Conservation (phyloP, 2,888 invertebrate genomes). For the Pollenia amentaria region DNA sequence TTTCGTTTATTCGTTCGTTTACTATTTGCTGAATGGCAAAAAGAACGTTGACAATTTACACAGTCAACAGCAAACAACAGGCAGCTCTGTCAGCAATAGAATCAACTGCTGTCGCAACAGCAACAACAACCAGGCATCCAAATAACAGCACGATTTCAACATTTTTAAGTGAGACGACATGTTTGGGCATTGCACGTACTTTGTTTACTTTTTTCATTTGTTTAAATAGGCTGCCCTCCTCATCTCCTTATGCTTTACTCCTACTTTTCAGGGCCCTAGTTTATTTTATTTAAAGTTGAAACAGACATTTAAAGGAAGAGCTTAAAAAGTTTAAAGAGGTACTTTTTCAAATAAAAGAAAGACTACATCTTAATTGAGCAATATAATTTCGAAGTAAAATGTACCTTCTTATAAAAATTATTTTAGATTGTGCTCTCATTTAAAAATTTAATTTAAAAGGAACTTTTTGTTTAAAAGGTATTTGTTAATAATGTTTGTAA, state of each 20-base stretch:
- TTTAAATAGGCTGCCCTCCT: neutral
- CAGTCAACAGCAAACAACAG: constrained; percentile 42
- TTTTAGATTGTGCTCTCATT: neutral
- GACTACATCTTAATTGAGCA: too few species aligned
- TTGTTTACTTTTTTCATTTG: constrained; percentile 41
- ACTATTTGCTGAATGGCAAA: constrained; percentile 51
- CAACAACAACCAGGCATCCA: constrained; percentile 15
- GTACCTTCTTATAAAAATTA: neutral
- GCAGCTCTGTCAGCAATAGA: constrained; percentile 33
- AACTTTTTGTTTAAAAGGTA: neutral
- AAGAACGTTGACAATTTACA: constrained; percentile 62
- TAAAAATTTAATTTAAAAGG: neutral
- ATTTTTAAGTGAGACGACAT: constrained; percentile 66
- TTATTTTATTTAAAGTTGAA: neutral
- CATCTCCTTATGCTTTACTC: neutral
- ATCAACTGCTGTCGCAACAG: constrained; percentile 25
- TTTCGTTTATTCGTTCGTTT: constrained; percentile 28
- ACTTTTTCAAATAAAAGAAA: neutral
- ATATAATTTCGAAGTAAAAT: neutral
- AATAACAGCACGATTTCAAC: constrained; percentile 62
- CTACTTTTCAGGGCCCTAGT: neutral
- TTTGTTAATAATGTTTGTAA: neutral
- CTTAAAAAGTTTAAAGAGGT: neutral
- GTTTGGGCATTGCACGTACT: constrained; percentile 64
- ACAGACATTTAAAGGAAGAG: constrained; percentile 40